A percentile compares a stretch with the other conserved stretches of the same genome.
phyloP scores from a whole-genome alignment of 2,797 vertebrate species.

The Myoxocephalus aenaeus region DNA sequence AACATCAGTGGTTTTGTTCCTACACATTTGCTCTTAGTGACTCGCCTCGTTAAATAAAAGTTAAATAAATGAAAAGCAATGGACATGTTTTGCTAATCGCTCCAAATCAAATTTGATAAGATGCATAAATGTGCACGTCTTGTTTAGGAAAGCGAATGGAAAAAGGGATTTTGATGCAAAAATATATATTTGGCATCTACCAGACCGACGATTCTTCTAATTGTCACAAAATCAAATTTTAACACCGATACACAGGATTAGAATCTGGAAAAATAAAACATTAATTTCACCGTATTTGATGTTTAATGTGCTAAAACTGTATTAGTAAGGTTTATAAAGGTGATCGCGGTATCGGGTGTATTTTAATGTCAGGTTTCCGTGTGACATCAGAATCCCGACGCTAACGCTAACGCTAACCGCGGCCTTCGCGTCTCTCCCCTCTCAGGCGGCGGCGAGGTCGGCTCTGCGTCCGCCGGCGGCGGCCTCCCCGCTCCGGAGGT shows the following conservation, averaged over 20 bases:
- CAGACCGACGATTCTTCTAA: too few relatives aligned
- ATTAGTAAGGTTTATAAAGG: background rate
- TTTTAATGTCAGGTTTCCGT: conserved; percentile 46
- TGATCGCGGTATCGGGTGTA: conserved; percentile 5
- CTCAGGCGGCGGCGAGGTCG: conserved; percentile 43
- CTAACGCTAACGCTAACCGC: background rate
- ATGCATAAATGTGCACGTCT: background rate
- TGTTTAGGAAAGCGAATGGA: background rate
- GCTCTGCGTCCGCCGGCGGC: conserved; percentile 27
- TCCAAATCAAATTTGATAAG: background rate
- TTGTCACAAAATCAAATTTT: background rate
- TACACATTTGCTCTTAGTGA: background rate
- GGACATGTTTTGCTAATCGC: background rate
- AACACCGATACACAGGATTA: background rate
- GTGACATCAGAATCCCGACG: background rate
- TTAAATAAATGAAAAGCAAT: background rate
- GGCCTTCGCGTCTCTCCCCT: background rate
- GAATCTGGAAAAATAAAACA: background rate
- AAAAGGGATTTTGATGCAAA: too few relatives aligned
- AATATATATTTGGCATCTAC: too few relatives aligned
- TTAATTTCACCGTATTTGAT: background rate
- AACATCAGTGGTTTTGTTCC: background rate
- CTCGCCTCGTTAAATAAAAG: background rate
- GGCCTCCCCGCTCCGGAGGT: conserved; percentile 87
- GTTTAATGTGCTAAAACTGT: background rate